Base-by-base conservation (phyloP, 2,113 vertebrate genomes). In the Engraulis encrasicolus region DNA sequence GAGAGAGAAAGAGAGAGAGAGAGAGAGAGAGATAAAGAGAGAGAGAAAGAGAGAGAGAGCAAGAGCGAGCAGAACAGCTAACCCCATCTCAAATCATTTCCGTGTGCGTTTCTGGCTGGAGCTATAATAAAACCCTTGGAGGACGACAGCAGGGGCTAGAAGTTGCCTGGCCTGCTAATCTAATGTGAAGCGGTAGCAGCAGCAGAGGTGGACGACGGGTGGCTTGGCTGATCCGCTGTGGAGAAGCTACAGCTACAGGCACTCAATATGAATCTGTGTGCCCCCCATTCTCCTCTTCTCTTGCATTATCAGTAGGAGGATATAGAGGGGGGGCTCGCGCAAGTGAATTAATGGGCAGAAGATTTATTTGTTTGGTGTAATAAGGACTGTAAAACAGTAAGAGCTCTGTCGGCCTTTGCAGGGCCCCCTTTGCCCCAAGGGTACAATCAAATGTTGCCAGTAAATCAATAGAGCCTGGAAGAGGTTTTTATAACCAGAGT, bases 351-450 rank as follows among this genome's bases (percentile, higher is more conserved):
- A 94, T 94, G 93, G 93, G 89, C 87, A 91, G 90, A 93, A 96
- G 92, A 96, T 96, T 95, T 96, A 96, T 96, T 96, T 96, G 92
- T 94, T 95, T 95, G 92, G 92, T 96, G 91, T 96, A 96, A 95
- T 93, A 95, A 91, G 90, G 91, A 95, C 91, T 94, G 92, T 96
- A 95, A 96, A 97, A 95, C 92, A 95, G 93, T 93, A 91, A 95
- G 93, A 95, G 89, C 89, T 91, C 90, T 94, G 93, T 93, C 91
- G 88, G 92, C 93, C 91, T 87, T 92, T 82, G 87, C 93, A 93
- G 93, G 88, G 90, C 92, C 89, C 90, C 87, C n/a, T n/a, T n/a
- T 94, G 91, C 92, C 95, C 94, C 92, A 86, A 91, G 95, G 95
- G 95, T 93, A 94, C 93, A 96, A 96, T 96, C 95, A 95, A 95